Conservation (phyloP, 1,140 invertebrate species). For the Atta cephalotes region DNA sequence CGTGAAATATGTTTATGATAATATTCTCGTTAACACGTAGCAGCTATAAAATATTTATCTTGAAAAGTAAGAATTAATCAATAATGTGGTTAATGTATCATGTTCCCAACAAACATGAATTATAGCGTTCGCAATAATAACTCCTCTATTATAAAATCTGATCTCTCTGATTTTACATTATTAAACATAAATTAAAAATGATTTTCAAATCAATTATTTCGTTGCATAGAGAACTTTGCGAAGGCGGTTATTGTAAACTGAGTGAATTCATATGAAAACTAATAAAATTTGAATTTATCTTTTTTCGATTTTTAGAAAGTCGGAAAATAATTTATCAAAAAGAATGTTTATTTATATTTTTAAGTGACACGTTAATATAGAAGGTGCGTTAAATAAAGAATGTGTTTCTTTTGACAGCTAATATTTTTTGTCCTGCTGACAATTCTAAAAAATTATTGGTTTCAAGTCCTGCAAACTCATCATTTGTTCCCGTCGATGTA, state of each 20-base stretch:
- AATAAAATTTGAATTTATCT: neutral
- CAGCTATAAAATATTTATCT: constrained; percentile 22
- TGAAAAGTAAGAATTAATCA: constrained; percentile 41
- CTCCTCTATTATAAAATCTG: neutral
- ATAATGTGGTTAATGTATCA: neutral
- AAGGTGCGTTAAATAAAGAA: neutral
- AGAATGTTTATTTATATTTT: neutral
- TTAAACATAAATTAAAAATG: neutral
- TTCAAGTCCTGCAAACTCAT: neutral
- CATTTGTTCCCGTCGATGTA: constrained; percentile 28
- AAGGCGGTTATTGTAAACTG: neutral
- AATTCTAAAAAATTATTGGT: constrained; percentile 9
- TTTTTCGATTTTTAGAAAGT: neutral
- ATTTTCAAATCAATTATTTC: neutral
- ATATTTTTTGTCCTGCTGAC: neutral
- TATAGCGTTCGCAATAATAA: neutral
- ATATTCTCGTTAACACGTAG: constrained; percentile 16
- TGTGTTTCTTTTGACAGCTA: neutral
- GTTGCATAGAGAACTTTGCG: neutral
- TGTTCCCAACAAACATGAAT: constrained; percentile 6
- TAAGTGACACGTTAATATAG: neutral
- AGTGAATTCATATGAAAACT: neutral
- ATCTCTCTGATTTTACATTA: neutral
- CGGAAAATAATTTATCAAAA: neutral
- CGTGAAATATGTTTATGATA: constrained; percentile 28